Percentiles rank a stretch among this genome's conserved stretches.
Conservation (phyloP, 2,113 vertebrate genomes). For the Scopus umbretta region DNA sequence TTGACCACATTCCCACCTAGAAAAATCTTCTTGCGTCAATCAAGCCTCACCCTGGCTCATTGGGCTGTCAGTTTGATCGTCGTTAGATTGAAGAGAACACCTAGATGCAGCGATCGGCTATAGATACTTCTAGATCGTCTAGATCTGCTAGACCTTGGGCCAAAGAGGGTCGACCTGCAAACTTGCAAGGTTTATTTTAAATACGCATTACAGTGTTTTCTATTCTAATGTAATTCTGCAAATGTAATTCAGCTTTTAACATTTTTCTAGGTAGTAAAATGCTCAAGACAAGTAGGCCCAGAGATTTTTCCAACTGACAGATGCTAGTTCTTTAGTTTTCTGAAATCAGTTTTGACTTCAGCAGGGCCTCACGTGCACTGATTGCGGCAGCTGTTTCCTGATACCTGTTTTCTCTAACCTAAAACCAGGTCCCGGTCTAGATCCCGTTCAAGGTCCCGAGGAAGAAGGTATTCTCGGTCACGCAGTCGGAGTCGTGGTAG, state of each 20-base stretch:
- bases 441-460: constrained; percentile 81
- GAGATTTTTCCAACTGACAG: constrained; percentile 68
- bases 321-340: constrained; percentile 72
- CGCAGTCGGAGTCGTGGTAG: constrained; percentile 82
- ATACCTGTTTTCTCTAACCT: constrained; percentile 68
- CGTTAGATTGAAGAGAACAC: constrained; percentile 93
- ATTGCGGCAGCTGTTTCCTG: constrained; percentile 6
- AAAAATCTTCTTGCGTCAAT: constrained; percentile 92
- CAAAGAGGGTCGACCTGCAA: constrained; percentile 95
- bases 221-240: constrained; percentile 80
- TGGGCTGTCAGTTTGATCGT: constrained; percentile 93
- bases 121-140: constrained; percentile 94
- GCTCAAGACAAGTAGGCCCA: constrained; percentile 73
- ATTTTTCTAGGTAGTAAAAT: constrained; percentile 81
- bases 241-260: constrained; percentile 81
- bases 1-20: constrained; percentile 89
- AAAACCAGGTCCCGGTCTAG: constrained; percentile 80
- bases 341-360: constrained; percentile 71
- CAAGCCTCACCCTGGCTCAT: constrained; percentile 92
- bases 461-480: constrained; percentile 80
- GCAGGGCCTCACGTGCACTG: constrained; percentile 57
- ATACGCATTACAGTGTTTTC: constrained; percentile 89
- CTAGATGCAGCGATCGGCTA: constrained; percentile 93
- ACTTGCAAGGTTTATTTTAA: constrained; percentile 97
- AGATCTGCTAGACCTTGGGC: constrained; percentile 93